phyloP scores from a whole-genome alignment of 2,888 invertebrate species.

The Idaea biselata region DNA sequence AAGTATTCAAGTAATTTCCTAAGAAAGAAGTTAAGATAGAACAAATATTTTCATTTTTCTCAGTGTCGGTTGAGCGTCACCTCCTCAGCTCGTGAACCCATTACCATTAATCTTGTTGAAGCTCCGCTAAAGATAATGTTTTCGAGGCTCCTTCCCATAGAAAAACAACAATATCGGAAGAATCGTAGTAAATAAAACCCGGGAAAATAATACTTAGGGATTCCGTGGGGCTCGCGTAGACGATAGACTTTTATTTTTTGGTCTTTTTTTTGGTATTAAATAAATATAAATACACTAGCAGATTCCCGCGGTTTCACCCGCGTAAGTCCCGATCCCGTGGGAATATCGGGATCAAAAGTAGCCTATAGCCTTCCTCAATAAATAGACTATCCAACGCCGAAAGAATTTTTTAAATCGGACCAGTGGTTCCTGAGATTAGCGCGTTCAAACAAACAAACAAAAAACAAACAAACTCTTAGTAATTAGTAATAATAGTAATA shows the following conservation, averaged over 20 bases:
- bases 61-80: conserved; percentile 52
- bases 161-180: conserved; percentile 59
- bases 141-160: conserved; percentile 53
- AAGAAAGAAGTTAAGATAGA: conserved; percentile 38
- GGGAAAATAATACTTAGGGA: conserved; percentile 25
- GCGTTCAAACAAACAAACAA: no score
- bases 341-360: no score
- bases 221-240: not conserved
- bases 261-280: no score
- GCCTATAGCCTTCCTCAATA: no score
- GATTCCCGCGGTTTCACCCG: no score
- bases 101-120: conserved; percentile 69
- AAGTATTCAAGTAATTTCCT: conserved; percentile 35
- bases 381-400: no score
- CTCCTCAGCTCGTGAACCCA: conserved; percentile 60
- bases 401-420: no score
- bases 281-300: no score
- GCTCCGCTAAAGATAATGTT: conserved; percentile 64
- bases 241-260: not conserved
- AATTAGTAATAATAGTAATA: no score
- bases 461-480: no score
- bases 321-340: no score
- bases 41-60: conserved; percentile 58
- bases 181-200: conserved; percentile 44
- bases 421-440: no score